Base-by-base conservation (phyloP, 2,113 vertebrate species). In the Polypterus senegalus region DNA sequence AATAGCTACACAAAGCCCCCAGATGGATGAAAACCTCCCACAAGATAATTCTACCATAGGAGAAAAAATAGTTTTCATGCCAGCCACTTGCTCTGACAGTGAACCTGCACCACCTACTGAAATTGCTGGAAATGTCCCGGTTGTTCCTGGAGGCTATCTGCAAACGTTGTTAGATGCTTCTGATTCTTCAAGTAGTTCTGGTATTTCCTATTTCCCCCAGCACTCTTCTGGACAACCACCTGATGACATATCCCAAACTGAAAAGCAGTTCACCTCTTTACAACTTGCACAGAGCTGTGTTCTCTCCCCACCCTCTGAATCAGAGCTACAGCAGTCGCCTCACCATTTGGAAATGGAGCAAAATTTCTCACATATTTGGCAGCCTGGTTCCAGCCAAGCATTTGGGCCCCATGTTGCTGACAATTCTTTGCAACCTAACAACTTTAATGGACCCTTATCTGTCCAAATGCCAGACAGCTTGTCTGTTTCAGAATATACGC, bases 161-260 rank as follows among this genome's bases (percentile, higher is more conserved):
- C 94, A 98, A 83, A 98, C 96, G 57, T 79, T 98, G 81, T 79
- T 98, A 86, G 94, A 98, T 79, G 90, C 91, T 71, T 95, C 96
- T 11, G 96, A 97, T 78, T 89, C 96, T 75, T 91, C 94, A 6
- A 79, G 81, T 76, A 87, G 84, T 77, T 74, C 85, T 49, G 62
- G 79, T n/a, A 90, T 95, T 69, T 79, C 90, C 3, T 97, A 93
- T 79, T 98, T 95, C 62, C 53, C 89, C 68, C 90, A 92, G 70
- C 88, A 92, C 72, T 75, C 89, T 69, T 65, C 91, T 4, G 85
- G 91, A 72, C 91, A 91, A 77, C 84, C 63, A 79, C 89, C 86
- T 79, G 70, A 87, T 67, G 86, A 81, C 73, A 81, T 91, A 59
- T 70, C 86, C 72, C 85, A 88, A 2, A 83, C 87, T 4, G 91